Evolutionary conservation across 2,888 invertebrate genomes (phyloP), one percentile per base, ranked within the genome.

Genomic region (Petrolisthes manimaculis): DNA sequence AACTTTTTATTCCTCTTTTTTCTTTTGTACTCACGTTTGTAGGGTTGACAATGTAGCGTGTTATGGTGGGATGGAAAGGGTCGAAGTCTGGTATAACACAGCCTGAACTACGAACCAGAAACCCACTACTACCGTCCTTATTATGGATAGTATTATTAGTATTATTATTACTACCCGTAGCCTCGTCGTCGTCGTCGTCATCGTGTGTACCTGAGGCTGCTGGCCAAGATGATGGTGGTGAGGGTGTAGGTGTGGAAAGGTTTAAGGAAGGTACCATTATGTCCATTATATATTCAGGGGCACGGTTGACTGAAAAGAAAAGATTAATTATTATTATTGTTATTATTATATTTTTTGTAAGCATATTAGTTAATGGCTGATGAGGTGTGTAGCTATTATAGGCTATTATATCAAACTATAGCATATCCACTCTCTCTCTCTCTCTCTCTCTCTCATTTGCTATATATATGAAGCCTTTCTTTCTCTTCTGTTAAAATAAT

Each of bases 81-180:
- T 88, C 88, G 51, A 88, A 81, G 77, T 88, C 88, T 4, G 88
- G 88, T 37, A 88, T 88, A 78, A 77, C 53, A 21, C 88, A 88
- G 55, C 84, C 82, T 0, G 84, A 77, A 56, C 82, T 85, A n/a
- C 82, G 88, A 18, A 88, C 88, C 69, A 88, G 85, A 77, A 88
- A 88, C 5, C 88, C 88, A 51, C 82, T 74, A 6, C 21, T 14
- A n/a, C 37, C 61, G 6, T 81, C 14, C 81, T 81, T 37, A 37
- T 37, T 37, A 37, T 37, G 0, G 37, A n/a, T n/a, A n/a, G n/a
- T n/a, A n/a, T n/a, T n/a, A n/a, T n/a, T 37, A 37, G 0, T 37
- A 37, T 37, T 37, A 37, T 37, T 37, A 37, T 37, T 37, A 37
- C 37, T 37, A 37, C 37, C 37, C 37, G 37, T 37, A 54, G 54